Evolutionary conservation across 2,888 invertebrate genomes (phyloP).

Genomic region (Lordiphosa andalusiaca): DNA sequence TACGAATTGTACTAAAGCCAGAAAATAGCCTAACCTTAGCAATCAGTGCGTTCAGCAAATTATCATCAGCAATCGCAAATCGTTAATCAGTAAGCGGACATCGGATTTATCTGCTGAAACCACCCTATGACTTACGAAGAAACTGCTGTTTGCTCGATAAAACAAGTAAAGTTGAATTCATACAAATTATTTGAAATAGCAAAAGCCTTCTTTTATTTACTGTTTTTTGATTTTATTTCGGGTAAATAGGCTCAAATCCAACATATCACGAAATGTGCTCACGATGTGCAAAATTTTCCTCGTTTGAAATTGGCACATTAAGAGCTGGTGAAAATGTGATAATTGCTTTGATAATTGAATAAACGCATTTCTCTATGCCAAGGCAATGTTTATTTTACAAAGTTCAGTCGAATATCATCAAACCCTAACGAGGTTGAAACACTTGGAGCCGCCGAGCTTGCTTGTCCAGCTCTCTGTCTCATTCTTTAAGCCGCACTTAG

Average conservation of each 20-base stretch:
- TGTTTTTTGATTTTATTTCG: too few species aligned
- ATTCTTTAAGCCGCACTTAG: constrained; percentile 19
- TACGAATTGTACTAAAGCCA: too few species aligned
- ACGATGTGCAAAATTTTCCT: not conserved
- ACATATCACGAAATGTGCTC: constrained; percentile 1
- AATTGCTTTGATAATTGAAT: constrained; percentile 15
- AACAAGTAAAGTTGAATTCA: too few species aligned
- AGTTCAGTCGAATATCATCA: constrained; percentile 3
- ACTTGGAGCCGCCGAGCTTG: constrained; percentile 10
- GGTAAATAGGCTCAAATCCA: not conserved
- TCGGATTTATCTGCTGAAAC: too few species aligned
- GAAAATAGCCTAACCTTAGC: too few species aligned
- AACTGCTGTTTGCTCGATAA: too few species aligned
- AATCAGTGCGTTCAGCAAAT: too few species aligned
- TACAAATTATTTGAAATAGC: too few species aligned
- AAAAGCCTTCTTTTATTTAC: too few species aligned
- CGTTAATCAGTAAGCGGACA: too few species aligned
- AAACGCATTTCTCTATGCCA: not conserved
- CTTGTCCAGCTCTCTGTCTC: not conserved
- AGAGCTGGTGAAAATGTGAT: constrained; percentile 10
- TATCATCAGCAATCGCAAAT: too few species aligned
- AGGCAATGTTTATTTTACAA: constrained; percentile 1
- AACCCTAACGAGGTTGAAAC: constrained; percentile 27
- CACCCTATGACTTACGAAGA: too few species aligned
- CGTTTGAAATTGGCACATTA: constrained; percentile 1